Evolutionary conservation across 2,113 vertebrate genomes (phyloP).

Genomic region (Stegostoma tigrinum): DNA sequence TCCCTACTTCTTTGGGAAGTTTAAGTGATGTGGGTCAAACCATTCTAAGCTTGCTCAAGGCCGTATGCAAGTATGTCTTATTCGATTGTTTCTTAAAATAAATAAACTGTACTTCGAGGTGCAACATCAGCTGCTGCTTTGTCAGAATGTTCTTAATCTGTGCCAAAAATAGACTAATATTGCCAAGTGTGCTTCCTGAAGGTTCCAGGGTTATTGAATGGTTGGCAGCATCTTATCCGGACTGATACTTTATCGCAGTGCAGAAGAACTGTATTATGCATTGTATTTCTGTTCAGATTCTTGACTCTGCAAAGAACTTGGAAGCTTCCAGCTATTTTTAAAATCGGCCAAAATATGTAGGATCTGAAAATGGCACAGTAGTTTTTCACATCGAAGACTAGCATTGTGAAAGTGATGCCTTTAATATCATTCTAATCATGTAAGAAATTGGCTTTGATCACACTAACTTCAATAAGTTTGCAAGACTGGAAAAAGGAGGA

Average conservation of each 20-base stretch:
- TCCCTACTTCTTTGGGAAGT: conserved; percentile 41
- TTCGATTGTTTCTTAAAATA: conserved; percentile 49
- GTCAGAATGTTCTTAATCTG: conserved; percentile 44
- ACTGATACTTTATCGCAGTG: not conserved
- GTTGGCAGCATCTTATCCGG: not conserved
- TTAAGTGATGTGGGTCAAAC: conserved; percentile 45
- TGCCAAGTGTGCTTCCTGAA: not conserved
- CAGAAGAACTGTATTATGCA: not conserved
- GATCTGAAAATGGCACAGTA: not conserved
- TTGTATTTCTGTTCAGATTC: not conserved
- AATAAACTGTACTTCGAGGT: conserved; percentile 54
- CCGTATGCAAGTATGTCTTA: conserved; percentile 40
- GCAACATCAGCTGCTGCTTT: conserved; percentile 45
- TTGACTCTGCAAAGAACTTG: not conserved
- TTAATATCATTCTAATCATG: not conserved
- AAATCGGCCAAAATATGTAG: not conserved
- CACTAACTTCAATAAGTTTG: not conserved
- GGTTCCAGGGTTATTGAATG: not conserved
- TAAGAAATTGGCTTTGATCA: not conserved
- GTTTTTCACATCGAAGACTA: not conserved
- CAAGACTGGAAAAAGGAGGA: not conserved
- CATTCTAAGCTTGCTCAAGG: conserved; percentile 49
- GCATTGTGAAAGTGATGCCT: not conserved
- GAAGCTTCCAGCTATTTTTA: not conserved
- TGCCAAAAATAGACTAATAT: conserved; percentile 29